phyloP scores from a whole-genome alignment of 2,888 invertebrate species.

The Ischnus inquisitorius region DNA sequence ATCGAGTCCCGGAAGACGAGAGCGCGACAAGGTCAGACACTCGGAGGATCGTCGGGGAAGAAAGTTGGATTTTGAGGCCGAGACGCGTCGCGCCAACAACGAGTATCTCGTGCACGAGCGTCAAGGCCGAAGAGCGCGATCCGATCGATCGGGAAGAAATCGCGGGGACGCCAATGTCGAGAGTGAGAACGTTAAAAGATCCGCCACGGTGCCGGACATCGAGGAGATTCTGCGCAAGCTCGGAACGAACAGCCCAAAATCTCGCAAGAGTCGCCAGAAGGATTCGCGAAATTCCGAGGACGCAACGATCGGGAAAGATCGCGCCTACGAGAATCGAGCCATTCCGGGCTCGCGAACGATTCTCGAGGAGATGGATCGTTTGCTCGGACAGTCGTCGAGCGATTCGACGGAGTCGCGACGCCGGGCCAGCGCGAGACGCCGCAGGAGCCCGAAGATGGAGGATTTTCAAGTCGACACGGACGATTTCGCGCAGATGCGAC shows the following conservation, averaged over 20 bases:
- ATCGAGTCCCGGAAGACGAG: constrained; percentile 69
- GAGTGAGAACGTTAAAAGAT: constrained; percentile 28
- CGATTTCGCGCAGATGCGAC: constrained; percentile 74
- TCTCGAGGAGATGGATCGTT: constrained; percentile 56
- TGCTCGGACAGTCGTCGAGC: constrained; percentile 36
- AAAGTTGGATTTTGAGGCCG: constrained; percentile 79
- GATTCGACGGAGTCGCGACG: constrained; percentile 29
- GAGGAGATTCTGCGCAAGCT: constrained; percentile 52
- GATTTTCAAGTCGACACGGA: constrained; percentile 79
- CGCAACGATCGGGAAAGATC: constrained; percentile 28
- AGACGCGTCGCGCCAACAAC: constrained; percentile 81
- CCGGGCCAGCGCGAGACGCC: constrained; percentile 51
- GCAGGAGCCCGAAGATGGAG: constrained; percentile 75
- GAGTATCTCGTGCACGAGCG: constrained; percentile 81
- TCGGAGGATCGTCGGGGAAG: constrained; percentile 78
- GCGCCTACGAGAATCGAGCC: neutral
- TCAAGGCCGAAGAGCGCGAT: constrained; percentile 78
- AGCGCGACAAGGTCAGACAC: constrained; percentile 81
- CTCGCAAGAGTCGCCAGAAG: constrained; percentile 19
- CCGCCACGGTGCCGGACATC: constrained; percentile 42
- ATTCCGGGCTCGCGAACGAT: constrained; percentile 36
- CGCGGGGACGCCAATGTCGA: constrained; percentile 41
- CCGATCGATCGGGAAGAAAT: constrained; percentile 71
- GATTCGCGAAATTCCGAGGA: constrained; percentile 43
- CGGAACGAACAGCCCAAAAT: constrained; percentile 28